A percentile compares a stretch with the other conserved stretches of the same genome.
Evolutionary conservation across 1,140 invertebrate genomes (phyloP).

Genomic region (Zaprionus camerounensis): DNA sequence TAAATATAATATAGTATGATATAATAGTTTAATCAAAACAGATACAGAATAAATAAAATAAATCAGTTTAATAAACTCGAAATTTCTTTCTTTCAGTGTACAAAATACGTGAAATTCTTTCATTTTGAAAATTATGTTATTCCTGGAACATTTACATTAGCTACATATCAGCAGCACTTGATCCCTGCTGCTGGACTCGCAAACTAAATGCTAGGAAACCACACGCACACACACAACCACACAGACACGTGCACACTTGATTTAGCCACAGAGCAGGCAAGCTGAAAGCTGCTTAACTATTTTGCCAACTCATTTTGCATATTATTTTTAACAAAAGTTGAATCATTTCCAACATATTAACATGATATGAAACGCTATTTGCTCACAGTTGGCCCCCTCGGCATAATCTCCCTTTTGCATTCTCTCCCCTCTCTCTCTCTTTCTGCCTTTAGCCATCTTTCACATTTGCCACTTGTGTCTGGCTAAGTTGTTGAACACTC

Average conservation of each 20-base stretch:
- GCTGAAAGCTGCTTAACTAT: slow-evolving; percentile 69
- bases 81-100: slow-evolving; percentile 13
- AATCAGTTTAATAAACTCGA: neutral
- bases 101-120: neutral
- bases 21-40: neutral
- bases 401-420: neutral
- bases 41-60: neutral
- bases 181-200: slow-evolving; percentile 14
- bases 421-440: neutral
- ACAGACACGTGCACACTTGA: slow-evolving; percentile 22
- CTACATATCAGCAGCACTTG: slow-evolving; percentile 34
- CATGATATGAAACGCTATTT: slow-evolving; percentile 40
- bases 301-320: slow-evolving; percentile 66
- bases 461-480: slow-evolving; percentile 48
- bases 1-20: no score
- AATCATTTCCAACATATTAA: slow-evolving; percentile 64
- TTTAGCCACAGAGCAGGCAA: slow-evolving; percentile 55
- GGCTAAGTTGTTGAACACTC: slow-evolving; percentile 49
- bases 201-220: slow-evolving; percentile 23
- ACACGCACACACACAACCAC: slow-evolving; percentile 3
- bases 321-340: slow-evolving; percentile 70
- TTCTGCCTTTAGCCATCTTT: slow-evolving; percentile 2
- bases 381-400: neutral
- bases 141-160: slow-evolving; percentile 29
- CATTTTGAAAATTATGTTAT: slow-evolving; percentile 27